Base-by-base conservation (phyloP, 2,888 invertebrate species). In the Oeneis ivallda region DNA sequence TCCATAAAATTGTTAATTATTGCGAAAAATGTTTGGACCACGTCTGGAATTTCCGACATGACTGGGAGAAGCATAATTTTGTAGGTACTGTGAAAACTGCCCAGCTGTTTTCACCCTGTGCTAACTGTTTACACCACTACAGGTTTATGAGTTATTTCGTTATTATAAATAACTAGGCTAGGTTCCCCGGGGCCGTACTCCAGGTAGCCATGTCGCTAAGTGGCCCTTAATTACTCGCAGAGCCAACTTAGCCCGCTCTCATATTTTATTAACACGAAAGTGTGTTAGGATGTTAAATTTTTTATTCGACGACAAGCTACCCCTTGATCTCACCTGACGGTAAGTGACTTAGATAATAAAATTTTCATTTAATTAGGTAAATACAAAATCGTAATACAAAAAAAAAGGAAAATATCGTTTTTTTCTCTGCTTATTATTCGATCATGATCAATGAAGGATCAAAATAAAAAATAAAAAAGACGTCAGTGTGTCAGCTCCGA, bases 201-300 rank as follows among this genome's bases (percentile, higher is more conserved):
- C 50, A 32, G 5, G 50, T 32, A 26, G 32, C 50, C 50, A 26
- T 50, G 50, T 50, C 50, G 13, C 50, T 50, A 50, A 50, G 50
- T 50, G 50, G 26, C 13, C 26, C 32, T 50, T 50, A 50, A 50
- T 49, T 49, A 49, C 49, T 19, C 15, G 49, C 49, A 17, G 17
- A 19, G 49, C n/a, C 5, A 17, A 49, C 17, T 19, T 49, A 17
- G 9, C 49, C 49, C 49, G 17, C 49, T 49, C 50, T 50, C 50
- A 50, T 50, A 50, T 32, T 50, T 50, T 50, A 50, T 32, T 50
- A 50, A 50, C 50, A 32, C 26, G 50, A 50, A 32, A 50, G 6
- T 13, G 26, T 50, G 50, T 32, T 26, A 50, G 7, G 45, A 47
- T 32, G 50, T 32, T 26, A 26, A 4, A 4, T 26, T 26, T 26